phyloP scores from a whole-genome alignment of 2,888 invertebrate genomes.

The Meiosimyza decipiens region DNA sequence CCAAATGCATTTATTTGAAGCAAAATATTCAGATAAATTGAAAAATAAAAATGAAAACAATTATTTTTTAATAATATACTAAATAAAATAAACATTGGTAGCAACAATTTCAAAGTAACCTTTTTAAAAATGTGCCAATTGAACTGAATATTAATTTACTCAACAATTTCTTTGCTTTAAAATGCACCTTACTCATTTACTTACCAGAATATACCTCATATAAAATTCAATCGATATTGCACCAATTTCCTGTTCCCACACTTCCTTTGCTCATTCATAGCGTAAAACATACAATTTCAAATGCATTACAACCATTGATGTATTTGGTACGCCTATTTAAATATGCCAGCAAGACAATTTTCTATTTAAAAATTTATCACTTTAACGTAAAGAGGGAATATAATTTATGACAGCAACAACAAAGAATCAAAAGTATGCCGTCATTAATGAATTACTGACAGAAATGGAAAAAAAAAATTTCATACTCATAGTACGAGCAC shows the following conservation, averaged over 20 bases:
- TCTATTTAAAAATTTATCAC: slow-evolving; percentile 1
- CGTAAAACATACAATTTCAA: no score
- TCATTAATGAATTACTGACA: slow-evolving; percentile 5
- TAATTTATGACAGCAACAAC: slow-evolving; percentile 8
- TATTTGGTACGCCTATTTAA: no score
- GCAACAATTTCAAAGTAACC: no score
- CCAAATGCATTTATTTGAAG: no score
- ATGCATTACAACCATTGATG: no score
- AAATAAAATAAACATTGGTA: no score
- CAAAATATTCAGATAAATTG: no score
- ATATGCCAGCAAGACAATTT: neutral
- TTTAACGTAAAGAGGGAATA: neutral
- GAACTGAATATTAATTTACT: neutral
- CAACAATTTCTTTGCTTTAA: neutral
- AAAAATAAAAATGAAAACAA: no score
- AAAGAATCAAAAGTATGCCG: neutral
- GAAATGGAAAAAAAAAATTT: neutral
- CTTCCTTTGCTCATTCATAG: neutral
- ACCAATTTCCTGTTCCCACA: neutral
- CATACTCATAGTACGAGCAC: no score
- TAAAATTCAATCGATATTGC: neutral
- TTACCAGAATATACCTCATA: no score
- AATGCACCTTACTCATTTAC: no score
- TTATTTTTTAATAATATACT: no score
- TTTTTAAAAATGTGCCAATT: neutral